Evolutionary conservation across 2,888 invertebrate genomes (phyloP), one percentile per base, ranked within the genome.

Genomic region (Rutpela maculata): DNA sequence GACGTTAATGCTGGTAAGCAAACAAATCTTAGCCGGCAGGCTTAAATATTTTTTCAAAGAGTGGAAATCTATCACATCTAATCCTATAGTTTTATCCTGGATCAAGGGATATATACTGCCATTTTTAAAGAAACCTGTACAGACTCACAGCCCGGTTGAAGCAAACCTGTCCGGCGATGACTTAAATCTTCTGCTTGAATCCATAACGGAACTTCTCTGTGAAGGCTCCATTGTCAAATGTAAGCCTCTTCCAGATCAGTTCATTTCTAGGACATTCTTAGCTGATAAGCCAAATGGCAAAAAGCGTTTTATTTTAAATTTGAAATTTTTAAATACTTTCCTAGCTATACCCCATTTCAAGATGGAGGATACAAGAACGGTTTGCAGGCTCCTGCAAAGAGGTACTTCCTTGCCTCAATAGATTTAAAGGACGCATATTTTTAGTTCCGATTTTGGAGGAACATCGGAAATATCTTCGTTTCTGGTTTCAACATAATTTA

Each of bases 341-440:
- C n/a, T n/a, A 56, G 1, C 56, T 56, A 12, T 56, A n/a, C 56
- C 56, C 15, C 56, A 56, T 56, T 65, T 65, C 7, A 31, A 63
- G 31, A 38, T 65, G 65, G 65, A 65, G 38, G 38, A 65, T 18
- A 65, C 12, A 65, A 31, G 31, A 31, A 65, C 65, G 18, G 65
- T 65, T 15, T 63, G 63, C n/a, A 63, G 63, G 35, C 63, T 63
- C 35, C 2, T 63, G 15, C 31, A 35, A 35, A 19, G 22, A 26
- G 15, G 26, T 35, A 63, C 26, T 10, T 63, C 17, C 63, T 63
- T n/a, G 26, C 35, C 0, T 63, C 31, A 1, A 63, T 63, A 22
- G 17, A 63, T 63, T 35, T 63, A 17, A 63, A 63, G 31, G 26
- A 63, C 15, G 63, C 63, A 1, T 63, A 63, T 63, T 63, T 63